These are phyloP conservation scores for Lonchura striata DNA, from an alignment of 2,113 vertebrate species.

Conservation along the genomic window DNA sequence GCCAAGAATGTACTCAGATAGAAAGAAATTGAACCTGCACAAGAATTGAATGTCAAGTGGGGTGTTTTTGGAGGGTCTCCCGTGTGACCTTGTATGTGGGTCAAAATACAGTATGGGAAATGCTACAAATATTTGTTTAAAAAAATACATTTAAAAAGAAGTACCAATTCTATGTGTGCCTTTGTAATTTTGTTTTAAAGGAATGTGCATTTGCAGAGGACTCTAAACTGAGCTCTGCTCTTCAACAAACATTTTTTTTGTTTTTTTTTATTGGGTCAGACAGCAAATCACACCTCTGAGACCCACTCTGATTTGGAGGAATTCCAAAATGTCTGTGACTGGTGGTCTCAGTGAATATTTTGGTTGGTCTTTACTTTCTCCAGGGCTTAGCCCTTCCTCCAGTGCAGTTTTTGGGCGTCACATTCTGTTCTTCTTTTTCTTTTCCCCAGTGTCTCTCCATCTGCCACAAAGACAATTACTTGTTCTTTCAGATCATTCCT, in stretches of 20 bases:
- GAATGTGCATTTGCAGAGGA: background rate
- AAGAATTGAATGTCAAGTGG: rapidly evolving
- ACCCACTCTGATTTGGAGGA: background rate
- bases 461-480: background rate
- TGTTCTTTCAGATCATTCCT: background rate
- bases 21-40: background rate
- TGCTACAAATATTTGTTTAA: background rate
- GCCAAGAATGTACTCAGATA: rapidly evolving
- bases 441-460: background rate
- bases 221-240: background rate
- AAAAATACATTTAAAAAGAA: background rate
- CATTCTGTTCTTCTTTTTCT: background rate
- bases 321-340: background rate
- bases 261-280: background rate
- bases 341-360: background rate
- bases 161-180: background rate
- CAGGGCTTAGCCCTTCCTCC: background rate
- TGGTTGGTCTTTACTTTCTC: background rate
- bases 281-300: background rate
- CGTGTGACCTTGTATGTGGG: background rate
- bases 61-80: background rate
- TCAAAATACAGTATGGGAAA: background rate
- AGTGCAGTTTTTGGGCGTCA: conserved; percentile 41
- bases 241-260: background rate
- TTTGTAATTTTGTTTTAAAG: background rate